phyloP scores from a whole-genome alignment of 1,140 invertebrate genomes.

The Drosophila pachea region DNA sequence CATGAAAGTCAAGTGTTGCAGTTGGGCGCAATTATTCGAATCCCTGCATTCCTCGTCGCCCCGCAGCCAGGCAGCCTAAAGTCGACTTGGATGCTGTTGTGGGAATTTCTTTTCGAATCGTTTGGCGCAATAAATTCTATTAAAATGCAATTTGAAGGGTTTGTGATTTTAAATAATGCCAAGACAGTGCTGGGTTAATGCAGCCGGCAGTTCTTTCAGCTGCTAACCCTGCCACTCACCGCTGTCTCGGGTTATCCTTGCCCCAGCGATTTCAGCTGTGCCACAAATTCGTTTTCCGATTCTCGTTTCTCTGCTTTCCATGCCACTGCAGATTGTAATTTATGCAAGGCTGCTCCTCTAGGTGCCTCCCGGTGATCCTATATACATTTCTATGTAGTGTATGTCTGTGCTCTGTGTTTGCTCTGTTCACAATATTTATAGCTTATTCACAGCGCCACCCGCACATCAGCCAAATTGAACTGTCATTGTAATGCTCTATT shows the following conservation, averaged over 20 bases:
- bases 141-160: conserved; percentile 77
- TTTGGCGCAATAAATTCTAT: conserved; percentile 75
- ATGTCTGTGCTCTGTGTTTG: not conserved
- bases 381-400: not conserved
- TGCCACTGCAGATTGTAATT: conserved; percentile 49
- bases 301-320: conserved; percentile 3
- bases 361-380: not conserved
- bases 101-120: conserved; percentile 45
- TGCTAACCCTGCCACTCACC: conserved; percentile 15
- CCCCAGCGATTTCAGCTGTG: conserved; percentile 18
- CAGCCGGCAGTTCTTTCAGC: conserved; percentile 38
- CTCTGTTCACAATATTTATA: conserved; percentile 32
- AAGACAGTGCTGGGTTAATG: conserved; percentile 56
- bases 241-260: conserved; percentile 36
- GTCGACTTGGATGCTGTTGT: conserved; percentile 12
- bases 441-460: conserved; percentile 8
- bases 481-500: conserved; percentile 5
- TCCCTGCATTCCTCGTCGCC: not conserved
- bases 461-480: conserved; percentile 26
- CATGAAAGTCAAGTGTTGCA: conserved; percentile 77
- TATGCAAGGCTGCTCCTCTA: conserved; percentile 50
- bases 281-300: conserved; percentile 19
- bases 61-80: not conserved
- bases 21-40: conserved; percentile 59
- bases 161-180: conserved; percentile 76